Base-by-base conservation (phyloP, 2,113 vertebrate genomes). In the Lonchura striata region DNA sequence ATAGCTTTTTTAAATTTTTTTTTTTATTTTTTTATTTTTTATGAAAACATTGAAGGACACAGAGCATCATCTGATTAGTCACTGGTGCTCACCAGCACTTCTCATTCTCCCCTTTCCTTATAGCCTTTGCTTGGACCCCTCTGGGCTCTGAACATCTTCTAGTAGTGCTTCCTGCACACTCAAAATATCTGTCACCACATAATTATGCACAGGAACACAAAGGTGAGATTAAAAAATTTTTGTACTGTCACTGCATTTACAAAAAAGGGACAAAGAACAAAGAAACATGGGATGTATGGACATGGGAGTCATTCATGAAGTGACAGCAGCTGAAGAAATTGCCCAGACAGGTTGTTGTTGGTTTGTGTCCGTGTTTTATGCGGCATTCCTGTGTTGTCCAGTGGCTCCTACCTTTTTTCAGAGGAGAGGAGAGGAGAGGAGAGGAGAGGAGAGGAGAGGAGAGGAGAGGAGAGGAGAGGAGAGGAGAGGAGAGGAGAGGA, bases 341-440 rank as follows among this genome's bases (percentile, higher is more conserved):
- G 10, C 9, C 11, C 37, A 18, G 33, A 35, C 9, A 31, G 18
- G 6, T n/a, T 0, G 0, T 6, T 60, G 30, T 25, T 84, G 22
- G 5, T 59, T 84, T 64, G 7, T 49, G 11, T 42, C 22, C 52
- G 8, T 77, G n/a, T 81, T 84, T 75, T 53, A 89, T 19, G 46
- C 1, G 44, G 41, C 9, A 13, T 87, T 69, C 20, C 41, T 57
- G 31, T 44, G 8, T 44, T 46, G 64, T 20, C 35, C 25, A 57
- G 6, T 6, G 27, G 23, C 7, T 87, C 23, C 33, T 84, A 27
- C 20, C 15, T 28, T 68, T 61, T 87, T 27, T 23, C 11, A 53
- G 46, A 23, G 52, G 3, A 31, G 52, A 53, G 52, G 7, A 19
- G 52, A 30, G 52, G 17, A 7, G 19, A 31, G 52, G 11, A 8